Base-by-base conservation (phyloP, 2,888 invertebrate genomes). In the Spodoptera picta region DNA sequence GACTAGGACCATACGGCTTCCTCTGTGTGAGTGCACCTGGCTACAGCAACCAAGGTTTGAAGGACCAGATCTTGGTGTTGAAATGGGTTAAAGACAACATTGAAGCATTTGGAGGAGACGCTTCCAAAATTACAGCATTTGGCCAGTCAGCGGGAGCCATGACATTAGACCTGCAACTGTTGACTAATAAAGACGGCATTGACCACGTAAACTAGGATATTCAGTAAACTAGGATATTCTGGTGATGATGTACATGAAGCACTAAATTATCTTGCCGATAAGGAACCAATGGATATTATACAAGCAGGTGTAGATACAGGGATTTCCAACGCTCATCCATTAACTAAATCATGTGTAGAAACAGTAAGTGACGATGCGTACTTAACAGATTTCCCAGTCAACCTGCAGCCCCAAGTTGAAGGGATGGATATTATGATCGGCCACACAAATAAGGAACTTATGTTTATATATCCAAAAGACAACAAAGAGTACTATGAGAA, bases 1-100 rank as follows among this genome's bases (percentile, higher is more conserved):
- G 75, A 54, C 10, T 77, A 44, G 75, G 75, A 1, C 74, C 69
- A 11, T 75, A 60, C n/a, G 75, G 75, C 5, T 75, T 77, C 31
- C 19, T 75, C 3, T 75, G 75, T 47, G 9, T 73, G 11, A 65
- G 60, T 7, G 58, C 56, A 45, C 69, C 74, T 41, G 72, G 60
- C 9, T 65, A 54, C 19, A 74, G 54, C n/a, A 75, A 75, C 46
- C 75, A 75, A 65, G 75, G 69, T 4, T 24, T 75, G 4, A 75
- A 75, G 51, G 75, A 75, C 50, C 77, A 77, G 19, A 5, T 65
- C 10, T 27, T 75, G 36, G 75, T 65, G 3, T 24, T 75, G 0
- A 48, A 60, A 48, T 75, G 75, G 75, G 4, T 75, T 11, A 77
- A 65, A 51, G 51, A 77, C 0, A 75, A 75, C 19, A 62, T 75